Evolutionary conservation across 2,797 vertebrate genomes (phyloP).

Genomic region (Bradypodion ventrale): DNA sequence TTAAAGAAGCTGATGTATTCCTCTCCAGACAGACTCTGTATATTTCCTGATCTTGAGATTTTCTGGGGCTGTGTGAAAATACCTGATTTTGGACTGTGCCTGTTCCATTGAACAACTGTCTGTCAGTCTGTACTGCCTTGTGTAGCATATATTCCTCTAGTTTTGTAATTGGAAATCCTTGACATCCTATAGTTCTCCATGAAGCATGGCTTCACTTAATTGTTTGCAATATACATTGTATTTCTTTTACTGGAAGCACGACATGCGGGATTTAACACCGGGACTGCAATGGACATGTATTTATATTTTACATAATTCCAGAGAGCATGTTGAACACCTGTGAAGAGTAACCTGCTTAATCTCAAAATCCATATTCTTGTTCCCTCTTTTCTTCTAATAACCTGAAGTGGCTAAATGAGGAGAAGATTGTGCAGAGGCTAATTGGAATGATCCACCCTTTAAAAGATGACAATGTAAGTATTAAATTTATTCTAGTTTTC

Average conservation of each 20-base stretch:
- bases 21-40: background rate
- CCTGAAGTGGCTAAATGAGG: slow-evolving; percentile 76
- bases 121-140: background rate
- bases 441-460: slow-evolving; percentile 76
- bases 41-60: background rate
- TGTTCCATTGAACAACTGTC: background rate
- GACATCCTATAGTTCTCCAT: background rate
- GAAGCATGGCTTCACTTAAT: background rate
- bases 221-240: background rate
- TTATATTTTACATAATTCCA: background rate
- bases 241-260: background rate
- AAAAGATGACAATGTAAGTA: slow-evolving; percentile 74
- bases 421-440: slow-evolving; percentile 76
- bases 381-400: background rate
- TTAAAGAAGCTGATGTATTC: background rate
- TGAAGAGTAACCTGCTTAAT: background rate
- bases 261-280: too few relatives aligned
- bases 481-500: background rate
- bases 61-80: background rate
- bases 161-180: background rate
- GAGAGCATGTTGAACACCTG: background rate
- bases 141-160: background rate
- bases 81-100: background rate
- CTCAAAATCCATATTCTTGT: background rate
- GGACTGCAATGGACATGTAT: too few relatives aligned